phyloP scores from a whole-genome alignment of 2,797 vertebrate genomes.

The Chloroceryle inda region DNA sequence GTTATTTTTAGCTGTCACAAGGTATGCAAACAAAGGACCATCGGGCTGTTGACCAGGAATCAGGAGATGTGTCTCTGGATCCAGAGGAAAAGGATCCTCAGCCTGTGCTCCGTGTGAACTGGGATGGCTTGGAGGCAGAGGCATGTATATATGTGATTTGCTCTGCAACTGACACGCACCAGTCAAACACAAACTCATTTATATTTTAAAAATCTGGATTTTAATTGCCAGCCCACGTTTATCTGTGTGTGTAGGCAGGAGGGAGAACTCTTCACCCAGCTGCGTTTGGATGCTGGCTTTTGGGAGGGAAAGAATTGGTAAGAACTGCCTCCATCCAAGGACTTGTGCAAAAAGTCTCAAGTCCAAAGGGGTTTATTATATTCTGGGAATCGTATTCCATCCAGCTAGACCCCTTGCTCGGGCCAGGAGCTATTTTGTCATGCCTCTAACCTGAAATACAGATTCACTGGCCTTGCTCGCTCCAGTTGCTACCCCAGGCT shows the following conservation, averaged over 20 bases:
- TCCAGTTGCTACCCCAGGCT: too few species aligned
- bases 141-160: conserved; percentile 16
- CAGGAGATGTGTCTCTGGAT: background rate
- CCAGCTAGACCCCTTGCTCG: background rate
- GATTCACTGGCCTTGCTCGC: background rate
- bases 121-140: conserved; percentile 7
- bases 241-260: conserved; percentile 23
- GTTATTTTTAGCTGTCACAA: rapidly evolving
- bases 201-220: conserved; percentile 17
- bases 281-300: background rate
- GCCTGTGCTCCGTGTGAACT: background rate
- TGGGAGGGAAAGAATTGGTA: background rate
- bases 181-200: conserved; percentile 28
- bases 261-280: conserved; percentile 54
- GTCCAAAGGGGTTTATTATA: background rate
- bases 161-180: conserved; percentile 31
- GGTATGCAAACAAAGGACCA: background rate
- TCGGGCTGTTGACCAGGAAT: background rate
- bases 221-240: conserved; percentile 48
- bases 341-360: background rate
- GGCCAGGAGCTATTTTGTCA: background rate
- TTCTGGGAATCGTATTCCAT: background rate
- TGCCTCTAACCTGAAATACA: background rate
- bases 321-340: background rate
- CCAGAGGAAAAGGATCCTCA: background rate